Base-by-base conservation (phyloP, 2,113 vertebrate genomes). In the Blennius ocellaris region DNA sequence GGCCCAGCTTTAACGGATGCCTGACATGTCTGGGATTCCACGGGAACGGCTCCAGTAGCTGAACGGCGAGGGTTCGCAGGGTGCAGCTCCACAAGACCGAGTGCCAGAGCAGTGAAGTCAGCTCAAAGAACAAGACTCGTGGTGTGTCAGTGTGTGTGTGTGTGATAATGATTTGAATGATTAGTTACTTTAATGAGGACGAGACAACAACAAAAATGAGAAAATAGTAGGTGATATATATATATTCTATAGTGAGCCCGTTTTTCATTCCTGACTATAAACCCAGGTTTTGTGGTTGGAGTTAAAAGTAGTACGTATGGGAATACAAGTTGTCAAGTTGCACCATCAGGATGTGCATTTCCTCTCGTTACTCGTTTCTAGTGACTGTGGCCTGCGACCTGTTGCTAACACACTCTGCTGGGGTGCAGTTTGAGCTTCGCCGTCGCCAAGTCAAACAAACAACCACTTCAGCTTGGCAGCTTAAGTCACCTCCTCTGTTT, bases 21-120 rank as follows among this genome's bases (percentile, higher is more conserved):
- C 88, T 90, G 58, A 83, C 85, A 94, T 94, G 86, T 92, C 89
- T 93, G 90, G 85, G 90, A 94, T 93, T 93, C 92, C 92, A 90
- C 76, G 81, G 89, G 80, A 90, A 90, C 64, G 81, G 86, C 86
- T 89, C 85, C 87, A 84, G 81, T 75, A 84, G 85, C 84, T 71
- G 74, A 82, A 67, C 81, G 66, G 48, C 49, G 50, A 85, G 88
- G 62, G 90, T 89, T 90, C 80, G 70, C 76, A 78, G 89, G 85
- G 90, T 89, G 87, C 86, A 91, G 83, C 78, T 80, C 80, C 63
- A 77, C 66, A 73, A 82, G 73, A 78, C 84, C 40, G 75, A 88
- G 85, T 89, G 89, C 90, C 90, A 89, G 73, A 90, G 85, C 81
- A 58, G 87, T 86, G 87, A 85, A 89, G 78, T 89, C 87, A 90